Evolutionary conservation across 2,888 invertebrate genomes (phyloP).

Genomic region (Cecidostiba fungosa): DNA sequence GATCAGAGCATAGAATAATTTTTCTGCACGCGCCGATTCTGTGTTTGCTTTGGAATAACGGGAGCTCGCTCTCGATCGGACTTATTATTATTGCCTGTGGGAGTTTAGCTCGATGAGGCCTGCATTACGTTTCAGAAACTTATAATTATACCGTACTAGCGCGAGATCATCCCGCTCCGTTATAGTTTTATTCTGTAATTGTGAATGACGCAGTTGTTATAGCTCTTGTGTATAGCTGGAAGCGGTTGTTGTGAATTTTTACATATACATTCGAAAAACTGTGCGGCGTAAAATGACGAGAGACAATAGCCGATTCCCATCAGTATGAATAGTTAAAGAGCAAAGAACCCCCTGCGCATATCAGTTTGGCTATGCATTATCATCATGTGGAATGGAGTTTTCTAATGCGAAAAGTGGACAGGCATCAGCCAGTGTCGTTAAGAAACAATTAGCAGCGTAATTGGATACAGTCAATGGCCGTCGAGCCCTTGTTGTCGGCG

Average conservation of each 20-base stretch:
- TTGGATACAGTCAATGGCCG: conserved; percentile 50
- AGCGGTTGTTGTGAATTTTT: neutral
- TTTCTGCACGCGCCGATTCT: neutral
- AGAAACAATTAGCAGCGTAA: conserved; percentile 66
- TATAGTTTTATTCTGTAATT: neutral
- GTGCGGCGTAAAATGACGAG: neutral
- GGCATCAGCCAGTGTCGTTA: conserved; percentile 61
- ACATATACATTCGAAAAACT: neutral
- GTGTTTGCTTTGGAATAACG: conserved; percentile 28
- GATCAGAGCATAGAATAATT: neutral
- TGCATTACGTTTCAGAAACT: conserved; percentile 34
- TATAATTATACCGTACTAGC: conserved; percentile 26
- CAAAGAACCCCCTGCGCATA: neutral
- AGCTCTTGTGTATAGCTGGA: neutral
- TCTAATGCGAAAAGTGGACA: conserved; percentile 50
- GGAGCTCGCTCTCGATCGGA: neutral
- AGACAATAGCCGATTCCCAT: neutral
- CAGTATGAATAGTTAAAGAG: conserved; percentile 19
- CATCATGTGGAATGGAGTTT: conserved; percentile 35
- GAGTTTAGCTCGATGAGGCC: conserved; percentile 3
- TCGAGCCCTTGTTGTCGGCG: conserved; percentile 35
- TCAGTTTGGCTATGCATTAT: conserved; percentile 15
- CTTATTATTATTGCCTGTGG: neutral
- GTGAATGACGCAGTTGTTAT: neutral
- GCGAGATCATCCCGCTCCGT: neutral